A percentile compares a stretch with the other conserved stretches of the same genome.
Evolutionary conservation across 2,113 vertebrate species (phyloP).

Genomic region (Paramormyrops kingsleyae): DNA sequence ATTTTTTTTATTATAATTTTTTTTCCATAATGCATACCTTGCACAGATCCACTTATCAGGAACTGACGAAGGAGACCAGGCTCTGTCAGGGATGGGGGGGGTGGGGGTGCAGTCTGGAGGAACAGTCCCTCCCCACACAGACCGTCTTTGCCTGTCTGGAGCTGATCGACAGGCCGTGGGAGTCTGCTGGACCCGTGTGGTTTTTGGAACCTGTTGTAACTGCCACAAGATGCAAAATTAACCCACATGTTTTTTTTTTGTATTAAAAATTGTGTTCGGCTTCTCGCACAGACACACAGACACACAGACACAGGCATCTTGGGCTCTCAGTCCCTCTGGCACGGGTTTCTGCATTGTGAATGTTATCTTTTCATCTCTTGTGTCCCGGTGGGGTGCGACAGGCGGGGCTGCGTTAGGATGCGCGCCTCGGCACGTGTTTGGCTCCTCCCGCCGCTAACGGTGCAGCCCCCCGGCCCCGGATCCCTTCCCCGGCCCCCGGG

Average conservation of each 20-base stretch:
- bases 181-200: not conserved
- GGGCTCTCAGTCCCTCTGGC: not conserved
- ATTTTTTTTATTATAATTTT: not conserved
- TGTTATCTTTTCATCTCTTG: slow-evolving; percentile 2
- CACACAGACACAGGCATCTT: not conserved
- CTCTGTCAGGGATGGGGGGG: not conserved
- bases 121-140: not conserved
- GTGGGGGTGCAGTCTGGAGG: not conserved
- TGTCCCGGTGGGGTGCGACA: not conserved
- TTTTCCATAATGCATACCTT: not conserved
- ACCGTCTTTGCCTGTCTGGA: not conserved
- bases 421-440: not conserved
- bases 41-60: not conserved
- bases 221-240: not conserved
- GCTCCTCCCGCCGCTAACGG: not conserved
- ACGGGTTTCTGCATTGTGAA: not conserved
- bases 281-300: no score
- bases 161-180: not conserved
- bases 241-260: not conserved
- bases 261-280: not conserved
- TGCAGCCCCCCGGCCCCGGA: not conserved
- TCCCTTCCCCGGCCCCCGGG: not conserved
- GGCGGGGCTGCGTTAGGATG: not conserved
- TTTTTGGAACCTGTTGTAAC: not conserved
- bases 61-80: not conserved